Conservation (phyloP, 2,888 invertebrate genomes). For the Stomorhina lunata region DNA sequence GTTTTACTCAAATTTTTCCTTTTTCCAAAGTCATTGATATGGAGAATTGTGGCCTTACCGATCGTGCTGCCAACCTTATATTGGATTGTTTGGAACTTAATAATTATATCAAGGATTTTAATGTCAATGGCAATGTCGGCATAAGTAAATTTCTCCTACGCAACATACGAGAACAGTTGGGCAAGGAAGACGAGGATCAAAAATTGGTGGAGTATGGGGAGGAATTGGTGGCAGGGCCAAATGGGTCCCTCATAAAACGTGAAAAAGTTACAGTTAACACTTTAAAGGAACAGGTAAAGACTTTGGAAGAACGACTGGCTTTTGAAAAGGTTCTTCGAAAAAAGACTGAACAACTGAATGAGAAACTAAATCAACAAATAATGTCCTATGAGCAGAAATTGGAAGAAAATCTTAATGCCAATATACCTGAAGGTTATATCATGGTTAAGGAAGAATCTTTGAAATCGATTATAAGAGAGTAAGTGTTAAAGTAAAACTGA, state of each 20-base stretch:
- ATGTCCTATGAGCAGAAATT: constrained; percentile 78
- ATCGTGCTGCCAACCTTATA: constrained; percentile 82
- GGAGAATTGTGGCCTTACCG: constrained; percentile 87
- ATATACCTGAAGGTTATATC: constrained; percentile 73
- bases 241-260: constrained; percentile 69
- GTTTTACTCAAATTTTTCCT: no score
- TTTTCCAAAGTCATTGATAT: constrained; percentile 83
- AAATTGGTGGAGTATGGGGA: constrained; percentile 54
- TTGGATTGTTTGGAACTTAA: constrained; percentile 84
- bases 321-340: constrained; percentile 84
- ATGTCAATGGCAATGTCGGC: constrained; percentile 84
- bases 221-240: constrained; percentile 73
- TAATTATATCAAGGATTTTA: constrained; percentile 85
- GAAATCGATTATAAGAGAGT: constrained; percentile 74
- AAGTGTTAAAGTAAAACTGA: constrained; percentile 44
- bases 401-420: constrained; percentile 59
- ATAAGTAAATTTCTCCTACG: constrained; percentile 81
- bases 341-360: constrained; percentile 83
- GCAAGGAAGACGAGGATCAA: constrained; percentile 75
- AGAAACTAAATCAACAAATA: constrained; percentile 83
- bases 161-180: constrained; percentile 80
- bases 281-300: constrained; percentile 74
- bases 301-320: constrained; percentile 83
- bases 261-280: constrained; percentile 72
- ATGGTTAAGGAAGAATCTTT: constrained; percentile 72